Base-by-base conservation (phyloP, 2,888 invertebrate genomes). In the Latrodectus elegans region DNA sequence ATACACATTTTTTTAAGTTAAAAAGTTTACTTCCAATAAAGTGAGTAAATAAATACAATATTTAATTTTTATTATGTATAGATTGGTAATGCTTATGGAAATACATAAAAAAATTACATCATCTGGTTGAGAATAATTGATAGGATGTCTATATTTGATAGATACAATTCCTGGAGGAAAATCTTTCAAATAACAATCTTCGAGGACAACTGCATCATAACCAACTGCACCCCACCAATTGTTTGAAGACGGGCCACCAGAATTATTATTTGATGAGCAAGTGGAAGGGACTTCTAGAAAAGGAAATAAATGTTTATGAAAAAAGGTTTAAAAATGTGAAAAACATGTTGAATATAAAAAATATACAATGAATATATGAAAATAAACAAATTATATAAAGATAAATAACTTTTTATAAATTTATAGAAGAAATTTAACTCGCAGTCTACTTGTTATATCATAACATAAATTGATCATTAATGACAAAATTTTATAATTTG, bases 221-320 rank as follows among this genome's bases (percentile, higher is more conserved):
- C 97, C 97, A 88, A 95, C 95, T 0, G 95, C 93, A 4, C 97
- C 97, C 97, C 97, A 97, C 97, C 97, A 97, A 0, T 96, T 74
- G 64, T 60, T 71, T n/a, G 79, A 51, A 14, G 65, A n/a, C 67
- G 70, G 60, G 11, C n/a, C 74, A 49, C 51, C 51, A 60, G 71
- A n/a, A 12, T 81, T 86, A 8, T n/a, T 53, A 53, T 53, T 72
- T 53, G 68, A 53, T n/a, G 81, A 86, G n/a, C 86, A 86, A 51
- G 72, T 86, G 52, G 79, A 75, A 2, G 38, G 38, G 38, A 38
- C 38, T 38, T 88, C 87, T 88, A 51, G 15, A 52, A 11, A 60
- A 38, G 6, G 10, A 77, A 38, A n/a, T 8, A 22, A n/a, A 17
- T 8, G 22, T 10, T 22, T 22, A 17, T 11, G 17, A 12, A 8